A percentile compares a stretch with the other conserved stretches of the same genome.
Conservation (phyloP, 2,888 invertebrate genomes). For the Drosophila prostipennis region DNA sequence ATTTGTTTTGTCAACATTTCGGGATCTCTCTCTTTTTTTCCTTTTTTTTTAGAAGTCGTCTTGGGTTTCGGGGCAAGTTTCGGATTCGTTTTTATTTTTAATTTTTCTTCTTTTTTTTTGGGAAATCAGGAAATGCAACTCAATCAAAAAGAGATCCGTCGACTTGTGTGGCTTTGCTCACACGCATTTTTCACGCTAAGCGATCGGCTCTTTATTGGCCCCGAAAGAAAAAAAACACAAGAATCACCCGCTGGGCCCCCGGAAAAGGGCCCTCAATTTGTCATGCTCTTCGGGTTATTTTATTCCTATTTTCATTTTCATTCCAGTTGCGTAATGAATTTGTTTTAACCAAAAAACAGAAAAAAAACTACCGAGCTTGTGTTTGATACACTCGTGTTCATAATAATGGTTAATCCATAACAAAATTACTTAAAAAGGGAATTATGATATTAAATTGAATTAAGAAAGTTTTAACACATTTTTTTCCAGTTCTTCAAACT, state of each 20-base stretch:
- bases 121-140: conserved; percentile 69
- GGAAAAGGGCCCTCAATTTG: conserved; percentile 63
- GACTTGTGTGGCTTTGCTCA: conserved; percentile 77
- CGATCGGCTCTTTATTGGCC: conserved; percentile 43
- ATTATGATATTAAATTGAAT: neutral
- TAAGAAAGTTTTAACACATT: neutral
- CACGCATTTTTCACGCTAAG: conserved; percentile 75
- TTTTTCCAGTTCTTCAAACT: too few relatives aligned
- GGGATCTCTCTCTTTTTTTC: neutral
- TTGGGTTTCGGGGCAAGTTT: conserved; percentile 68
- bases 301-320: conserved; percentile 10
- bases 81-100: conserved; percentile 38
- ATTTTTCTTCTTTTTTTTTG: conserved; percentile 38
- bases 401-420: neutral
- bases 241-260: conserved; percentile 48
- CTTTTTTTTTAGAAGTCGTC: conserved; percentile 56
- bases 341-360: conserved; percentile 51
- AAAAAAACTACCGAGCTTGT: conserved; percentile 33
- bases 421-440: neutral
- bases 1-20: conserved; percentile 76
- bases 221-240: neutral
- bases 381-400: neutral
- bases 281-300: conserved; percentile 56
- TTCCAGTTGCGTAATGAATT: conserved; percentile 68
- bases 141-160: conserved; percentile 58